Conservation (phyloP, 2,113 vertebrate genomes). For the Procapra przewalskii region DNA sequence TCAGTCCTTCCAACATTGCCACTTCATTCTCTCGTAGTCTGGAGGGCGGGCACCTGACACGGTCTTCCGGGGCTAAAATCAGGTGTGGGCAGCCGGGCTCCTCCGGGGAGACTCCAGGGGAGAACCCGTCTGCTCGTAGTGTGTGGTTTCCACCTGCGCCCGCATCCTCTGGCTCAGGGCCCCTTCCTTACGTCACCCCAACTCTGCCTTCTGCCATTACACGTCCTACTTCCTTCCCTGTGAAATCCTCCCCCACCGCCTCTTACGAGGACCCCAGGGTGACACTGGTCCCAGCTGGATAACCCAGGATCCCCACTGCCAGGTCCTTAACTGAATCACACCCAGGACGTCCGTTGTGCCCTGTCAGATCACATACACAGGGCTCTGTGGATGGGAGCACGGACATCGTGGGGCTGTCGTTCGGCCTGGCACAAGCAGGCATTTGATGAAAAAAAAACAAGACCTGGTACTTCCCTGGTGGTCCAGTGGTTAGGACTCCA, state of each 20-base stretch:
- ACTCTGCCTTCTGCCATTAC: too few species aligned
- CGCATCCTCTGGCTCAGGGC: background rate
- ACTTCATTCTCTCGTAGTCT: accelerated
- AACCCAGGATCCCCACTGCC: background rate
- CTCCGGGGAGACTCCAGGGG: background rate
- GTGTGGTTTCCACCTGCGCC: background rate
- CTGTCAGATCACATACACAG: accelerated
- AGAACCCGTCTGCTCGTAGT: too few species aligned
- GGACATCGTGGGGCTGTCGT: background rate
- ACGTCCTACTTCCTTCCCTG: accelerated
- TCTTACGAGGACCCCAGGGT: background rate
- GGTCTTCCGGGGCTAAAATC: background rate
- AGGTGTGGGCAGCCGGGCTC: background rate
- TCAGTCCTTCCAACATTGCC: background rate
- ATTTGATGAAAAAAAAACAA: background rate
- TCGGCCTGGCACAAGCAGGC: background rate
- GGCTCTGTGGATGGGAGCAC: accelerated
- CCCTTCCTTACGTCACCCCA: background rate
- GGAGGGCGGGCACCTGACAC: accelerated
- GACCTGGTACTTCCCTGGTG: background rate
- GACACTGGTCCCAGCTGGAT: background rate
- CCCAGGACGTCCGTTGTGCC: too few species aligned
- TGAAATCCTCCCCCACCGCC: accelerated
- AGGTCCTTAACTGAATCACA: background rate
- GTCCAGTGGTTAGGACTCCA: background rate